Conservation (phyloP, 2,888 invertebrate genomes). For the Volucella bombylans region DNA sequence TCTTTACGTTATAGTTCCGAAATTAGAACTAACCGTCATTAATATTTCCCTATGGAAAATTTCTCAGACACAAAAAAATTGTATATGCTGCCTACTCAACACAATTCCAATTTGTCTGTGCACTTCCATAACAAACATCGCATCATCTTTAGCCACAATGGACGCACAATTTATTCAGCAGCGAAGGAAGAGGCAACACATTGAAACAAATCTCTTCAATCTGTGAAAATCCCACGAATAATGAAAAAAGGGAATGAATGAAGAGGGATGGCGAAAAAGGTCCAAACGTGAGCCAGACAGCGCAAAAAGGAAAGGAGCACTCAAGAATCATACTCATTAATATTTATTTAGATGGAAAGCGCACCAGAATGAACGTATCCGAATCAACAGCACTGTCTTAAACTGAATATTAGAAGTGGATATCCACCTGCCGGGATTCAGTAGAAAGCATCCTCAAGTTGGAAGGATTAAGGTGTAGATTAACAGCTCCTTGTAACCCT, state of each 20-base stretch:
- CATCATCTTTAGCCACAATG: constrained; percentile 19
- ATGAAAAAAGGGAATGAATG: constrained; percentile 22
- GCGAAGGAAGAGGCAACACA: constrained; percentile 28
- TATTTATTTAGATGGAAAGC: constrained; percentile 42
- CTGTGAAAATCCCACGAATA: constrained; percentile 38
- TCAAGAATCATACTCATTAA: constrained; percentile 42
- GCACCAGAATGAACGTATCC: background rate
- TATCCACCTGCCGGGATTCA: constrained; percentile 31
- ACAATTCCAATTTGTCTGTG: no score
- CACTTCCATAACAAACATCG: background rate
- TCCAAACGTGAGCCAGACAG: background rate
- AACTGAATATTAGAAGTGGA: constrained; percentile 45
- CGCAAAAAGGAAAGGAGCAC: background rate
- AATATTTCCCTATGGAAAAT: no score
- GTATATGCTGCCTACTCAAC: no score
- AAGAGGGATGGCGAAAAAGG: background rate
- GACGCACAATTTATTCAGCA: background rate
- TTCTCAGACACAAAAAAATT: no score
- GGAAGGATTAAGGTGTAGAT: constrained; percentile 45
- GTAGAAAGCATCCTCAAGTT: constrained; percentile 24
- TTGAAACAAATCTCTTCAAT: constrained; percentile 59
- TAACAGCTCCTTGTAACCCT: constrained; percentile 18
- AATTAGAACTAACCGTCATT: no score
- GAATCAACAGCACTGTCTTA: constrained; percentile 16
- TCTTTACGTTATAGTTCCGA: no score